Base-by-base conservation (phyloP, 2,797 vertebrate species). In the Thamnophis elegans region DNA sequence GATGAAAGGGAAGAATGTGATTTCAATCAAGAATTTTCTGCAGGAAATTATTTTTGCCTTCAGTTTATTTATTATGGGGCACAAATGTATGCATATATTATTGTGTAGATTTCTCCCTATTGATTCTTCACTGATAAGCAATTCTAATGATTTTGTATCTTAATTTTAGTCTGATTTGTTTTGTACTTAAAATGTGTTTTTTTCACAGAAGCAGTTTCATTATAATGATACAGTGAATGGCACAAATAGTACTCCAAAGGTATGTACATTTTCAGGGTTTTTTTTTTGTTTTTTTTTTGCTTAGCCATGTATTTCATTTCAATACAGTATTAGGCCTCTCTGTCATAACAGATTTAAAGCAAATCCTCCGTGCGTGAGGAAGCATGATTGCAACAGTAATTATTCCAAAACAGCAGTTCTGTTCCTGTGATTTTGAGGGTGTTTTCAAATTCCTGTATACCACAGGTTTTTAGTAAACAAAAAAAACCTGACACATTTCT, bases 221-320 rank as follows among this genome's bases (percentile, higher is more conserved):
- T 92, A 82, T 18, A 73, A 78, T 5, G 60, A 88, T 62, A 65
- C 88, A 82, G 88, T 89, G 87, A 91, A 92, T 85, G 22, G 68
- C 85, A 88, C 53, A 47, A 91, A 56, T 86, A 92, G 92, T 93
- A 91, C 91, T 91, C 90, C n/a, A 68, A 89, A 91, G 65, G 55
- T 95, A 90, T 88, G 32, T 88, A 90, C n/a, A 25, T 93, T 78
- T 91, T 88, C 51, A 12, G 73, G 36, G 51, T 91, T 89, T 89
- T 90, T 93, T 87, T 93, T 89, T 85, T 93, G 93, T 87, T 93
- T 4, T 51, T 51, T 51, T 93, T 93, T 87, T 93, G 90, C 89
- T 90, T 93, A 91, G 82, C 92, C 90, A 53, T 91, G 94, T 94
- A 94, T 91, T 93, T 93, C 92, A 90, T 95, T 95, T 94, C 92